Conservation (phyloP, 2,888 invertebrate genomes). For the Deroplatys truncata region DNA sequence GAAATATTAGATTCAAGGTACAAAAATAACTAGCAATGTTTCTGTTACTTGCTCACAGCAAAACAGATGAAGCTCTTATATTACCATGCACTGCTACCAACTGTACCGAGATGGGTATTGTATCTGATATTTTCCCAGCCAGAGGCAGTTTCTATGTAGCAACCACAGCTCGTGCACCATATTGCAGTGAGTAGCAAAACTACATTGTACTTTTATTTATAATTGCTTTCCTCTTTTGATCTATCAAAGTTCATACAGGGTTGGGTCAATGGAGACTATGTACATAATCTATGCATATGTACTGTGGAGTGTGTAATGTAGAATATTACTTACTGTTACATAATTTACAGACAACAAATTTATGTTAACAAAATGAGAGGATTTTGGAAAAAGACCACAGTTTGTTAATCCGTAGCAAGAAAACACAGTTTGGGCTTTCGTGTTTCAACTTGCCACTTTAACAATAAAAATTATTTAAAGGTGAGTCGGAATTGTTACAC, state of each 20-base stretch:
- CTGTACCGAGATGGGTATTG: conserved; percentile 56
- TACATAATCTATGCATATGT: too few species aligned
- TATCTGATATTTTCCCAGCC: conserved; percentile 44
- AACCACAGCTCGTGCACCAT: conserved; percentile 51
- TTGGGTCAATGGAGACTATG: too few species aligned
- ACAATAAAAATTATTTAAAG: too few species aligned
- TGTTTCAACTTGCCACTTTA: too few species aligned
- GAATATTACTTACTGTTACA: too few species aligned
- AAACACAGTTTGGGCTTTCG: too few species aligned
- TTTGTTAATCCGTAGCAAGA: too few species aligned
- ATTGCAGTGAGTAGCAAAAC: conserved; percentile 17
- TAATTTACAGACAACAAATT: too few species aligned
- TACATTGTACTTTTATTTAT: background rate
- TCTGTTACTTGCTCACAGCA: background rate
- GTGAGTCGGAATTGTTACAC: too few species aligned
- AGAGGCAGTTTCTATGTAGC: conserved; percentile 52
- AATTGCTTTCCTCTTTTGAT: background rate
- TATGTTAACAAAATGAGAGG: too few species aligned
- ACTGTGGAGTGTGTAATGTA: too few species aligned
- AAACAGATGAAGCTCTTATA: background rate
- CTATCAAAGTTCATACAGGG: background rate
- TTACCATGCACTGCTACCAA: conserved; percentile 41
- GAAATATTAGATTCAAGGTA: background rate
- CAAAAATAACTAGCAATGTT: background rate
- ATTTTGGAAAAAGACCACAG: too few species aligned